A percentile compares a stretch with the other conserved stretches of the same genome.
phyloP scores from a whole-genome alignment of 2,888 invertebrate genomes.

The Abrostola triplasia region DNA sequence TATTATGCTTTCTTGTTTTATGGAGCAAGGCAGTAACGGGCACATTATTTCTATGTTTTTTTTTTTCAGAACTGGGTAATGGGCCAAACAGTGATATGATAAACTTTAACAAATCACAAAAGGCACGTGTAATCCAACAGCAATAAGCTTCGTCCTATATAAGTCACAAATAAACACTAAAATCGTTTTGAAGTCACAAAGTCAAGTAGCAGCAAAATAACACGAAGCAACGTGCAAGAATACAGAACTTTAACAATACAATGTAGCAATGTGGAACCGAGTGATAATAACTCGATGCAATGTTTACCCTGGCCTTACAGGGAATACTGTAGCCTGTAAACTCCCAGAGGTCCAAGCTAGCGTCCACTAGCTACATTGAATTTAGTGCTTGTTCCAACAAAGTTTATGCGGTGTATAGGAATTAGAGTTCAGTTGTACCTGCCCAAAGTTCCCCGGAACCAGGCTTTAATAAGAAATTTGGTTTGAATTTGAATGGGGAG shows the following conservation, averaged over 20 bases:
- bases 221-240: background rate
- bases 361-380: constrained; percentile 52
- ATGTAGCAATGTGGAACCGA: background rate
- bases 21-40: too few relatives aligned
- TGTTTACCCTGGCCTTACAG: background rate
- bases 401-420: constrained; percentile 42
- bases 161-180: too few relatives aligned
- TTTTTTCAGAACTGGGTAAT: too few relatives aligned
- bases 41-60: too few relatives aligned
- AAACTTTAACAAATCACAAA: too few relatives aligned
- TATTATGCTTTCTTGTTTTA: too few relatives aligned
- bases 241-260: background rate
- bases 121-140: too few relatives aligned
- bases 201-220: background rate
- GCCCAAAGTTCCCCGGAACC: background rate
- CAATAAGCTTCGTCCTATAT: too few relatives aligned
- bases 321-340: constrained; percentile 26
- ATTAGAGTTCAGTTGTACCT: constrained; percentile 20
- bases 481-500: background rate
- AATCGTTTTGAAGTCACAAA: background rate
- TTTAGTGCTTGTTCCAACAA: constrained; percentile 51
- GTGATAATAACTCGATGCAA: constrained; percentile 8
- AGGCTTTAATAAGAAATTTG: background rate
- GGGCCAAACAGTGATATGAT: too few relatives aligned
- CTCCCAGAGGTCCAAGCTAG: constrained; percentile 28